phyloP scores from a whole-genome alignment of 2,888 invertebrate genomes.

The Diarsia rubi region DNA sequence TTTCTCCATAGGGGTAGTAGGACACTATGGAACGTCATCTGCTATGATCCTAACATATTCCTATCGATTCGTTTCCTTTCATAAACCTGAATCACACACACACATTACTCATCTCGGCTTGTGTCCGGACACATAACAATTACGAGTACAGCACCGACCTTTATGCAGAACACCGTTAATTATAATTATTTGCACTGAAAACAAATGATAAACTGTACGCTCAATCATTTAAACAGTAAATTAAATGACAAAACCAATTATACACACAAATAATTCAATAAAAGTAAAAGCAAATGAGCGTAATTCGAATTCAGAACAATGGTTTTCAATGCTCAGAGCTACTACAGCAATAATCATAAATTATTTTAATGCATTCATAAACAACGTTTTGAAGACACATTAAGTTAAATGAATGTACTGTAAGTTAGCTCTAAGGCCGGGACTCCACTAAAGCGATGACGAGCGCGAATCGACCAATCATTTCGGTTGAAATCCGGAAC shows the following conservation, averaged over 20 bases:
- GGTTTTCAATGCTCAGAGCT: slow-evolving; percentile 18
- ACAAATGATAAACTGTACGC: not conserved
- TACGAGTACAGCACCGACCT: not conserved
- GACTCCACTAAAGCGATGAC: not conserved
- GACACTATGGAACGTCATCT: no score
- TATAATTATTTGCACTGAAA: not conserved
- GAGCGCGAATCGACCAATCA: not conserved
- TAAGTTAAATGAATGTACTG: slow-evolving; percentile 40
- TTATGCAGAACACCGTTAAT: not conserved
- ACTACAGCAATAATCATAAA: slow-evolving; percentile 44
- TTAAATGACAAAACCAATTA: not conserved
- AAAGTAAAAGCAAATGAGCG: slow-evolving; percentile 26
- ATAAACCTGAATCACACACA: no score
- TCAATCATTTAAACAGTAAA: not conserved
- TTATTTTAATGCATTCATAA: slow-evolving; percentile 49
- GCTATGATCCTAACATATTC: no score
- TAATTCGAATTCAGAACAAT: slow-evolving; percentile 44
- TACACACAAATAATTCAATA: slow-evolving; percentile 11
- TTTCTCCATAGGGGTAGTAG: no score
- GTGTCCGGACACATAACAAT: no score
- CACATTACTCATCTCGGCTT: no score
- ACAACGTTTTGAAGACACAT: slow-evolving; percentile 52
- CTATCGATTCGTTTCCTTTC: no score
- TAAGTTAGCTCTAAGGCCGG: slow-evolving; percentile 26
- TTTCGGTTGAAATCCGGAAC: not conserved